Conservation (phyloP, 2,797 vertebrate species). For the Smutsia temminckii region DNA sequence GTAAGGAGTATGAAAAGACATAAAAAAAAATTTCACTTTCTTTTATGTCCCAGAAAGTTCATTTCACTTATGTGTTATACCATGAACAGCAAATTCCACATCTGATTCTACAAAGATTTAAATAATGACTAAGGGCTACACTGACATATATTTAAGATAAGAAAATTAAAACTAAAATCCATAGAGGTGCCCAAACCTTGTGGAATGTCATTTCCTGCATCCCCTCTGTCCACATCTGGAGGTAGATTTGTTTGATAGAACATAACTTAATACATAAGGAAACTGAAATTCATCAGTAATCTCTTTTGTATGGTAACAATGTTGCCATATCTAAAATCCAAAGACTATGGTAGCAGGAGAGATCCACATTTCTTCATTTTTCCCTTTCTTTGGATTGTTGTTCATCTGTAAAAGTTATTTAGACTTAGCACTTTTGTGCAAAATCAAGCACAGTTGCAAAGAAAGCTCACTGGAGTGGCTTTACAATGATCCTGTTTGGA, state of each 20-base stretch:
- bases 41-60: neutral
- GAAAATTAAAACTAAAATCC: slow-evolving; percentile 25
- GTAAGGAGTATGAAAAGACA: neutral
- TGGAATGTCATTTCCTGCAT: neutral
- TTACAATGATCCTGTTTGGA: slow-evolving; percentile 80
- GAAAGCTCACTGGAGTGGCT: slow-evolving; percentile 76
- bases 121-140: neutral
- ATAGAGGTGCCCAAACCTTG: neutral
- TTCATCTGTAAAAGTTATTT: slow-evolving; percentile 55
- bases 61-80: neutral
- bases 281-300: neutral
- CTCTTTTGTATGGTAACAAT: slow-evolving; percentile 50
- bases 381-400: slow-evolving; percentile 63
- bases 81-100: too few species aligned
- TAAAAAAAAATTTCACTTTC: neutral
- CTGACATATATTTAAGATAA: neutral
- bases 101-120: neutral
- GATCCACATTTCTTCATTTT: slow-evolving; percentile 59
- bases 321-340: slow-evolving; percentile 38
- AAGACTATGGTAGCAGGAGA: slow-evolving; percentile 39
- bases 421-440: slow-evolving; percentile 17
- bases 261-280: neutral
- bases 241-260: neutral
- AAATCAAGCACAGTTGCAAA: slow-evolving; percentile 77
- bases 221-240: neutral